Evolutionary conservation across 2,888 invertebrate species (phyloP), one percentile per base, ranked within the genome.

Genomic region (Oscheius myriophilus): DNA sequence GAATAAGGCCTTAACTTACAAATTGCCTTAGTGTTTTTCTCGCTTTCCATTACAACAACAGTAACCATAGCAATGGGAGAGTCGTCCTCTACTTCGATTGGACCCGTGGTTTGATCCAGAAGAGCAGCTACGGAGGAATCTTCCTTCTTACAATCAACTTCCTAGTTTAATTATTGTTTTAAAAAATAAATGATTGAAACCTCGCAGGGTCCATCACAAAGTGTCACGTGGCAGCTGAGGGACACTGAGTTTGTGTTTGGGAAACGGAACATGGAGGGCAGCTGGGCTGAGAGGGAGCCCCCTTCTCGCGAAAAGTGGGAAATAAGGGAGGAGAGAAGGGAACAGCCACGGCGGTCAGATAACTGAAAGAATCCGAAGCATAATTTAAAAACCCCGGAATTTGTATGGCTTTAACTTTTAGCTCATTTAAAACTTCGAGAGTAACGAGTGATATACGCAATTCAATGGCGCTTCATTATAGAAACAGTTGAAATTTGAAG

Each of bases 201-300:
- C 59, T 73, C 76, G 45, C 76, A 76, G 14, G 45, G 68, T 11
- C 72, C 73, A 25, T 73, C 73, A 54, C 76, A 76, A 1, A 70
- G 67, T 1, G 61, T 67, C 14, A 76, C 72, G 7, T 57, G 62
- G 42, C 76, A 76, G 12, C 68, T 63, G 18, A 76, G 46, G 14
- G 61, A 52, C 2, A 76, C 55, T 42, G 67, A 58, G 26, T 67
- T 69, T 12, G 70, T 61, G 26, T 67, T 58, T 3, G 76, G 74
- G 41, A 76, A 76, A 1, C 76, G 72, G 61, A 76, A 76, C 76
- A 76, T 76, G 57, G 76, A 76, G 7, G 73, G 76, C 16, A 76
- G 69, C 25, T 67, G 64, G 16, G 76, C 72, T 6, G 43, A 21
- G 26, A 67, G 23, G 7, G 69, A 74, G 12, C 64, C 70, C 52